Evolutionary conservation across 2,888 invertebrate species (phyloP).

Genomic region (Parelbella ahira): DNA sequence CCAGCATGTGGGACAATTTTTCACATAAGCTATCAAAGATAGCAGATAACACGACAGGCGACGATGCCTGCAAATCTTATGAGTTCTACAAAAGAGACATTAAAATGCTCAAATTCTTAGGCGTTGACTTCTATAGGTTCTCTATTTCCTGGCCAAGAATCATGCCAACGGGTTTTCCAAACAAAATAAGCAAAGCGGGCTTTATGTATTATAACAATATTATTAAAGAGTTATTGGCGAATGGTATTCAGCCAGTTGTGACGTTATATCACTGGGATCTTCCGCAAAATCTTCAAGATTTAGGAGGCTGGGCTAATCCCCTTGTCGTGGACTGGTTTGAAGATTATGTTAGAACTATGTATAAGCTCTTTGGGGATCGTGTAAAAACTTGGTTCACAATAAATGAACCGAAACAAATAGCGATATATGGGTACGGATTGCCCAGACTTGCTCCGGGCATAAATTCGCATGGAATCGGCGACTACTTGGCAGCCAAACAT

Average conservation of each 20-base stretch:
- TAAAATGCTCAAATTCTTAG: slow-evolving; percentile 60
- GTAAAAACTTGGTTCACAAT: slow-evolving; percentile 81
- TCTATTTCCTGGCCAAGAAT: slow-evolving; percentile 84
- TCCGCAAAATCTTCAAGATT: slow-evolving; percentile 74
- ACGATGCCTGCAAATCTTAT: slow-evolving; percentile 82
- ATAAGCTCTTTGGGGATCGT: slow-evolving; percentile 66
- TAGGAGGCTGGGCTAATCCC: slow-evolving; percentile 79
- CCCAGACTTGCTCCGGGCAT: slow-evolving; percentile 55
- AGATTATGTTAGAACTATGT: slow-evolving; percentile 70
- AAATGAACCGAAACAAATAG: slow-evolving; percentile 77
- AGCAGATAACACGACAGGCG: slow-evolving; percentile 75
- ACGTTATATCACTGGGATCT: slow-evolving; percentile 81
- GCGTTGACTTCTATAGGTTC: slow-evolving; percentile 77
- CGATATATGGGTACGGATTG: slow-evolving; percentile 65
- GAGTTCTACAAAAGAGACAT: slow-evolving; percentile 80
- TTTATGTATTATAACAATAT: slow-evolving; percentile 83
- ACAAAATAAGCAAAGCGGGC: slow-evolving; percentile 79
- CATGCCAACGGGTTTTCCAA: slow-evolving; percentile 78
- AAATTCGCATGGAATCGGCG: slow-evolving; percentile 63
- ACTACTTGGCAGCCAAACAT: slow-evolving; percentile 73
- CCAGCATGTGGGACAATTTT: slow-evolving; percentile 83
- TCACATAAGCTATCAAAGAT: slow-evolving; percentile 71
- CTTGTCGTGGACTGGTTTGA: slow-evolving; percentile 67
- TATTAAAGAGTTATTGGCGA: slow-evolving; percentile 79
- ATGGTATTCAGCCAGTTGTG: slow-evolving; percentile 81